Base-by-base conservation (phyloP, 2,797 vertebrate species). In the Microcaecilia unicolor region DNA sequence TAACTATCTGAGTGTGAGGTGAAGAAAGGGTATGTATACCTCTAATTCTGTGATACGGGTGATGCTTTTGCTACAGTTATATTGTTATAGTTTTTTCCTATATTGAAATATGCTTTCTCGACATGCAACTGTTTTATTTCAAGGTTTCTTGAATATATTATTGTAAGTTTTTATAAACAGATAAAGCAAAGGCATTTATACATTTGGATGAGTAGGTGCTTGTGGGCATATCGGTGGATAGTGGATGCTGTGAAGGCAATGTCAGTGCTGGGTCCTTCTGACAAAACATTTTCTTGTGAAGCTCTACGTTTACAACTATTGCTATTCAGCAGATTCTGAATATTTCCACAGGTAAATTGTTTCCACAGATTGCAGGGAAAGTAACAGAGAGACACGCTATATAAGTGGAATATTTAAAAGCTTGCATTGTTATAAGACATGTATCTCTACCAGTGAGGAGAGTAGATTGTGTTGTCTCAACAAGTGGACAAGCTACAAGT, bases 41-140 rank as follows among this genome's bases (percentile, higher is more conserved):
- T 30, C 40, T 30, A 7, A 22, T 50, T n/a, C 12, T 9, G 27
- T 28, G 10, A 5, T 22, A 57, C 53, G 44, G 2, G 41, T 52
- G 25, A 35, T 44, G 14, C 46, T 42, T 51, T 34, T 32, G 32
- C 37, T 59, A 58, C 4, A 3, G 4, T 10, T 44, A 26, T 46
- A 51, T 64, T 32, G 53, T 28, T 3, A 43, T 34, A 15, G 28
- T 35, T 36, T 60, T 44, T 48, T 15, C 63, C 46, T 48, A 37
- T 56, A 37, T 27, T 10, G 14, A 28, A 36, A 19, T 13, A 38
- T 21, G n/a, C n/a, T n/a, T n/a, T n/a, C n/a, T n/a, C n/a, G n/a
- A n/a, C n/a, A n/a, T n/a, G n/a, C n/a, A n/a, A n/a, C n/a, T n/a
- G n/a, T n/a, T n/a, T n/a, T n/a, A n/a, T n/a, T n/a, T n/a, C n/a